These are phyloP conservation scores for Montipora capricornis DNA, from an alignment of 64 coral and sea anemone genomes.

Conservation along the genomic window DNA sequence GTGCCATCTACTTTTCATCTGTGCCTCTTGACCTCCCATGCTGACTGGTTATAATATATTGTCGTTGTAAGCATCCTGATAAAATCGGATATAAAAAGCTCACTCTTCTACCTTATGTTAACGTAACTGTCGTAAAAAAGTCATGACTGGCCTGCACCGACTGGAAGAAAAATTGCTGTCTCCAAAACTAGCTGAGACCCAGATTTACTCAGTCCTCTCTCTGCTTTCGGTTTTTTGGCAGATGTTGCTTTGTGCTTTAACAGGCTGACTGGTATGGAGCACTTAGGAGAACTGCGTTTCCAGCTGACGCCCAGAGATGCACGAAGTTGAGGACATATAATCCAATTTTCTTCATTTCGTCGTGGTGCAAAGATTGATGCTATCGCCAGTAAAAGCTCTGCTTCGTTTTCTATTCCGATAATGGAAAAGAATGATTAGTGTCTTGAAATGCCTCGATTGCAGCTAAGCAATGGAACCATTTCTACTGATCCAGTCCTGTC, in stretches of 20 bases:
- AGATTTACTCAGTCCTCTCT: constrained; percentile 34
- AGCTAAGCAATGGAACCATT: constrained; percentile 15
- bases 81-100: too few species aligned
- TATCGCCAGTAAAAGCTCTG: constrained; percentile 9
- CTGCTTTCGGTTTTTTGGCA: constrained; percentile 23
- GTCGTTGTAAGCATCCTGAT: too few species aligned
- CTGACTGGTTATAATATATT: too few species aligned
- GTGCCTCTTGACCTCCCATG: too few species aligned
- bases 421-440: neutral
- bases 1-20: too few species aligned
- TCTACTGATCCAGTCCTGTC: neutral
- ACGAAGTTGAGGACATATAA: constrained; percentile 33
- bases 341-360: constrained; percentile 10
- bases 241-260: neutral
- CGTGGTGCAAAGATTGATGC: neutral
- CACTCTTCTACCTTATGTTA: too few species aligned
- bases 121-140: too few species aligned
- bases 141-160: constrained; percentile 8
- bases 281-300: constrained; percentile 13
- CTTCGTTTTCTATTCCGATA: constrained; percentile 1
- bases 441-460: neutral
- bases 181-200: constrained; percentile 21
- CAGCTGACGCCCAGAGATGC: constrained; percentile 36
- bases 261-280: constrained; percentile 23
- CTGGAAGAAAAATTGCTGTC: constrained; percentile 10